phyloP scores from a whole-genome alignment of 2,797 vertebrate genomes.

The Tenualosa ilisha region DNA sequence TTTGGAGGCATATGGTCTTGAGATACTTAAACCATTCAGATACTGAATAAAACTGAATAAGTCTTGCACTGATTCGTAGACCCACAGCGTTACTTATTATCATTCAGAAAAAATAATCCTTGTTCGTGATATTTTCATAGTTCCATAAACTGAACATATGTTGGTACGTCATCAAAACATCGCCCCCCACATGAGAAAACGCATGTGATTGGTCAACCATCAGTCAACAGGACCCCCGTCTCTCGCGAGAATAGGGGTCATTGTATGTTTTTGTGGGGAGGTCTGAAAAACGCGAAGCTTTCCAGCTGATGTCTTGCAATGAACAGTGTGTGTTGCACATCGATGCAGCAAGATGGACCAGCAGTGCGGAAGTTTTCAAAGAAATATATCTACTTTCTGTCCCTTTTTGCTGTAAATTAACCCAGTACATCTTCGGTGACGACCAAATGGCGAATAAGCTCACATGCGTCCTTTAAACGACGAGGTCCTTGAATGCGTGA shows the following conservation, averaged over 20 bases:
- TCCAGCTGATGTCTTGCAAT: conserved; percentile 22
- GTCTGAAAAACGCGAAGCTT: conserved; percentile 17
- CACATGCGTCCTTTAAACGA: conserved; percentile 15
- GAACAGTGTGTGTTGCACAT: not conserved
- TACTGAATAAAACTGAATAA: not conserved
- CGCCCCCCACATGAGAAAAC: not conserved
- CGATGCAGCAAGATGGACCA: not conserved
- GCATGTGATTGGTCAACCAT: not conserved
- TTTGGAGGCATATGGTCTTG: too few species aligned
- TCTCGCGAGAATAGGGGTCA: conserved; percentile 49
- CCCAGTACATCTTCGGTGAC: not conserved
- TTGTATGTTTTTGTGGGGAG: conserved; percentile 34
- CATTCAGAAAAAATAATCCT: too few species aligned
- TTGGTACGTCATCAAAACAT: not conserved
- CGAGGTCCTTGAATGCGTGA: conserved; percentile 16
- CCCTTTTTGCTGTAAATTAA: not conserved
- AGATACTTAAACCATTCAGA: too few species aligned
- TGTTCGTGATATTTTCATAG: too few species aligned
- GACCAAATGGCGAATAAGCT: not conserved
- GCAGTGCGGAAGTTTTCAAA: not conserved
- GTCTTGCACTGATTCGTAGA: not conserved
- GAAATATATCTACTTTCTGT: not conserved
- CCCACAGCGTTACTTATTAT: too few species aligned
- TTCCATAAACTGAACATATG: not conserved
- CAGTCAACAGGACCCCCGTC: not conserved